Base-by-base conservation (phyloP, 2,888 invertebrate species). In the Megastigmus dorsalis region DNA sequence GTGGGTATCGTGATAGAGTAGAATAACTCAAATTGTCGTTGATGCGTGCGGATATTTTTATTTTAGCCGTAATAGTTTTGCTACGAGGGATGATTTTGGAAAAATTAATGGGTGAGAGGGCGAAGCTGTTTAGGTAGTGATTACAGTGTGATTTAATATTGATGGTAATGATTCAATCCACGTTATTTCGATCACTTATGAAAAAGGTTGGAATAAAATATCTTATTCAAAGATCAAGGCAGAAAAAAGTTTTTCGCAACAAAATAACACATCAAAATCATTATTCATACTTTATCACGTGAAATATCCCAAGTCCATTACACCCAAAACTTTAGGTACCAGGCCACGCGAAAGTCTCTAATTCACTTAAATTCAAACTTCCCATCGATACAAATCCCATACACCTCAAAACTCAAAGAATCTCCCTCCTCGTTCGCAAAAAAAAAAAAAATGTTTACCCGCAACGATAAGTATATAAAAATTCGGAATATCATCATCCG, bases 11-110 rank as follows among this genome's bases (percentile, higher is more conserved):
- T 28, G 67, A 55, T 67, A 67, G 28, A 45, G 15, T 60, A 30
- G 55, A 67, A 62, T 62, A 67, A 73, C 73, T 73, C 67, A 62
- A 73, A 62, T 73, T 38, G 54, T 45, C 20, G 26, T 5, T n/a
- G n/a, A n/a, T 45, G 55, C 63, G 70, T 36, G 63, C 55, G 62
- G 33, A n/a, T n/a, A n/a, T 59, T 2, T 62, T 60, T 36, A 20
- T 36, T 45, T 67, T 36, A n/a, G n/a, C 41, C 3, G 33, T n/a
- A n/a, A 66, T 43, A 43, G 7, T 23, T 33, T n/a, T 54, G n/a
- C 54, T 13, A 18, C 15, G 28, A 10, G 33, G 18, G 6, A 15
- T n/a, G 36, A 15, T 59, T 30, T 23, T 45, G 2, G 50, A 23
- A 30, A 52, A 60, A 60, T 60, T 60, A 59, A 50, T 69, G n/a